phyloP scores from a whole-genome alignment of 2,888 invertebrate species.

The Platycheirus rosarum region DNA sequence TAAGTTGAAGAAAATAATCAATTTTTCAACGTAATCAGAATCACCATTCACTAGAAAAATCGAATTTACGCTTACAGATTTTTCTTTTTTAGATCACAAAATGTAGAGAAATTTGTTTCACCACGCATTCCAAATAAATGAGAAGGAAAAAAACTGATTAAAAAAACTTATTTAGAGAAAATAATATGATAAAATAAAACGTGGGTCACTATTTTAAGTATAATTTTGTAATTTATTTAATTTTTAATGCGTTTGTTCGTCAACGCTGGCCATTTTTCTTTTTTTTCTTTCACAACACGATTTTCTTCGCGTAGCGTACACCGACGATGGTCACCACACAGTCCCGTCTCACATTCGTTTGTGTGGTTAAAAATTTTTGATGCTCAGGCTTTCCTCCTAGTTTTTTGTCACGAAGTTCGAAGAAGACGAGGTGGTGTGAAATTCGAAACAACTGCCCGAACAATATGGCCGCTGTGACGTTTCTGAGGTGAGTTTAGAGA shows the following conservation, averaged over 20 bases:
- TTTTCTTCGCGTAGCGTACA: slow-evolving; percentile 71
- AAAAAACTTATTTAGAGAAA: slow-evolving; percentile 19
- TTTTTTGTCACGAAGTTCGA: not conserved
- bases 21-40: slow-evolving; percentile 10
- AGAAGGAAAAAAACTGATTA: slow-evolving; percentile 20
- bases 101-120: slow-evolving; percentile 54
- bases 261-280: slow-evolving; percentile 72
- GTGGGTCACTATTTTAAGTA: slow-evolving; percentile 45
- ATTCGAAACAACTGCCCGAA: slow-evolving; percentile 57
- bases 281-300: slow-evolving; percentile 68
- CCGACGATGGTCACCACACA: slow-evolving; percentile 72
- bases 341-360: slow-evolving; percentile 72
- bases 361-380: slow-evolving; percentile 52
- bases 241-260: slow-evolving; percentile 65
- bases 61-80: slow-evolving; percentile 44
- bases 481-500: slow-evolving; percentile 22
- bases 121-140: slow-evolving; percentile 61
- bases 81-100: slow-evolving; percentile 51
- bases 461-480: slow-evolving; percentile 64
- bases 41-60: slow-evolving; percentile 28
- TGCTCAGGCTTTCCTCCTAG: slow-evolving; percentile 22
- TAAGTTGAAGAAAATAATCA: slow-evolving; percentile 29
- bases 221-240: slow-evolving; percentile 39
- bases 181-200: slow-evolving; percentile 35
- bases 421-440: slow-evolving; percentile 37